These are phyloP conservation scores for Caenorhabditis uteleia DNA, from an alignment of 2,888 invertebrate species.

Conservation along the genomic window DNA sequence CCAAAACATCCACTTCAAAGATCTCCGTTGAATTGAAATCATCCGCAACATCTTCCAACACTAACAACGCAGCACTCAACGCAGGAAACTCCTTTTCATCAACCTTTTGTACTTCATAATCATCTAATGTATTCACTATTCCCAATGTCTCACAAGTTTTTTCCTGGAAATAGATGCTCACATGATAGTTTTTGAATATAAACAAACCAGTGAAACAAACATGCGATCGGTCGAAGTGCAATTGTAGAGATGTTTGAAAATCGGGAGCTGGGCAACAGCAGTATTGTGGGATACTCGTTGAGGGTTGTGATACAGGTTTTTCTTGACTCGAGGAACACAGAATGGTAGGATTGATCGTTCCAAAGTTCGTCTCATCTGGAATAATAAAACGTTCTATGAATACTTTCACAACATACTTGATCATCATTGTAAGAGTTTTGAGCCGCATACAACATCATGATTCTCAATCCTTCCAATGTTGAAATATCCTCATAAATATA, in stretches of 20 bases:
- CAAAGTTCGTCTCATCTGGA: constrained; percentile 9
- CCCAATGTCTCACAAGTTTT: constrained; percentile 14
- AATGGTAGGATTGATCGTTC: neutral
- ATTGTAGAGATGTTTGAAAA: constrained; percentile 29
- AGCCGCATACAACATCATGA: constrained; percentile 8
- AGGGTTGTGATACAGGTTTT: constrained; percentile 15
- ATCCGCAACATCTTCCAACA: constrained; percentile 29
- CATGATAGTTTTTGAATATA: too few species aligned
- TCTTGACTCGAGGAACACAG: neutral
- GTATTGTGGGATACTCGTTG: constrained; percentile 16
- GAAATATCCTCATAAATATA: constrained; percentile 28
- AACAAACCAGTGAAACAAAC: constrained; percentile 15
- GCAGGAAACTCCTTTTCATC: constrained; percentile 4
- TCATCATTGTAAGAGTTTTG: constrained; percentile 9
- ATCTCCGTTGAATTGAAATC: neutral
- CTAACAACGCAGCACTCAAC: constrained; percentile 4
- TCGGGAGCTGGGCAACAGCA: constrained; percentile 24
- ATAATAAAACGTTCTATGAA: neutral
- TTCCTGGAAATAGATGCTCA: too few species aligned
- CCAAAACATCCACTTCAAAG: constrained; percentile 29
- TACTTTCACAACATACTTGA: neutral
- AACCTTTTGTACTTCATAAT: constrained; percentile 17
- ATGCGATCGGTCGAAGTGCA: constrained; percentile 14
- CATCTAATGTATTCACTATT: constrained; percentile 11
- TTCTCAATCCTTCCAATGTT: constrained; percentile 17